Percentiles rank a stretch among this genome's conserved stretches.
Conservation (phyloP, 2,797 vertebrate species). For the Thaleichthys pacificus region DNA sequence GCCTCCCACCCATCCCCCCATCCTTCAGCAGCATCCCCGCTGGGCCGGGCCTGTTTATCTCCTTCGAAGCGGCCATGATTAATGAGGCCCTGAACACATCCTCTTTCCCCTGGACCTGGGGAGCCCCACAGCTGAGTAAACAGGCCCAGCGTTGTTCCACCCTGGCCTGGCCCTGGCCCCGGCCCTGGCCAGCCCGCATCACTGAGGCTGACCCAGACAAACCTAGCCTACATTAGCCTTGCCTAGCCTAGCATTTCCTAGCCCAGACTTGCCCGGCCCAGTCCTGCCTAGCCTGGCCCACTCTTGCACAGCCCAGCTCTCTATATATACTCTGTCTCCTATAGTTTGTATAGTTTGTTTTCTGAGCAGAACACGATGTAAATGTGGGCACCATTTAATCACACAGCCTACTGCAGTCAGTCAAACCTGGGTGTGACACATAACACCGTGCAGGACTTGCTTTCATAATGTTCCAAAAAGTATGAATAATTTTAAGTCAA, state of each 20-base stretch:
- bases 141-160: constrained; percentile 69
- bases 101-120: constrained; percentile 75
- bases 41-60: constrained; percentile 83
- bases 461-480: too few species aligned
- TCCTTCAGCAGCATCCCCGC: constrained; percentile 71
- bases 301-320: background rate
- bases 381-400: background rate
- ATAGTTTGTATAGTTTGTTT: background rate
- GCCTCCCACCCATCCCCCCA: constrained; percentile 43
- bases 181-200: constrained; percentile 50
- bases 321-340: background rate
- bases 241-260: background rate
- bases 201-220: constrained; percentile 64
- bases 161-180: constrained; percentile 56
- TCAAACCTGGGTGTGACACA: background rate
- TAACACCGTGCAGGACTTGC: background rate
- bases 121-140: constrained; percentile 90
- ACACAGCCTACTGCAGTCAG: background rate
- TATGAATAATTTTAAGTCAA: too few species aligned
- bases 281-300: background rate
- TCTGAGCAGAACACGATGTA: background rate
- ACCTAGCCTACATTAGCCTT: background rate
- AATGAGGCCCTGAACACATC: constrained; percentile 84
- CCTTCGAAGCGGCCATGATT: constrained; percentile 84
- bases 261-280: background rate